Evolutionary conservation across 2,113 vertebrate species (phyloP), one percentile per base, ranked within the genome.

Genomic region (Rousettus leschenaultii): DNA sequence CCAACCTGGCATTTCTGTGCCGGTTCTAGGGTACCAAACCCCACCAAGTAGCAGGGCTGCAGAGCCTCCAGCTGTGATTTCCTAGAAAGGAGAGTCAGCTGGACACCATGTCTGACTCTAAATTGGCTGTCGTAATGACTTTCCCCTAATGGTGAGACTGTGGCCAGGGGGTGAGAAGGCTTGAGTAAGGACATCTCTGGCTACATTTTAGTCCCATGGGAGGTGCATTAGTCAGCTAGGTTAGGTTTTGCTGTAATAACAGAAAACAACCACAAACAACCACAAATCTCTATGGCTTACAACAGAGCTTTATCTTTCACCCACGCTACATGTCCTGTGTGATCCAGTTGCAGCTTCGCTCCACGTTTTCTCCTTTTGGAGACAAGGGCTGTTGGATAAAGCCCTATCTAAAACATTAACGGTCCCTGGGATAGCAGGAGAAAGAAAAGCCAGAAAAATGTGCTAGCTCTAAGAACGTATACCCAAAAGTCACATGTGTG

Each of bases 251-350:
- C 68, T 26, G 45, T 22, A 68, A 51, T 33, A 33, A 43, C 19
- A 89, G 85, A n/a, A n/a, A n/a, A n/a, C n/a, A n/a, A n/a, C n/a
- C 66, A 66, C 70, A 85, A 51, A 53, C 33, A 43, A n/a, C 45
- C 19, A 5, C 48, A 3, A 8, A 9, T 45, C 33, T 57, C 57
- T 35, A 4, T 5, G 26, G 63, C 28, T 57, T 57, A 48, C 35
- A 12, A 8, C 15, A 28, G 43, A 38, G 45, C 22, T 68, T 63
- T 21, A 7, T 43, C 48, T 40, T 19, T 43, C 16, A 35, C 15
- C 38, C 3, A 3, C 3, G 4, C 21, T 43, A 0, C 2, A 4
- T 28, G 55, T 21, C 22, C 16, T 1, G 0, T 53, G 68, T 0
- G 4, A 26, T 65, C 5, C 21, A 6, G 35, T 2, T 35, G 8